Conservation (phyloP, 2,888 invertebrate genomes). For the Troides aeacus region DNA sequence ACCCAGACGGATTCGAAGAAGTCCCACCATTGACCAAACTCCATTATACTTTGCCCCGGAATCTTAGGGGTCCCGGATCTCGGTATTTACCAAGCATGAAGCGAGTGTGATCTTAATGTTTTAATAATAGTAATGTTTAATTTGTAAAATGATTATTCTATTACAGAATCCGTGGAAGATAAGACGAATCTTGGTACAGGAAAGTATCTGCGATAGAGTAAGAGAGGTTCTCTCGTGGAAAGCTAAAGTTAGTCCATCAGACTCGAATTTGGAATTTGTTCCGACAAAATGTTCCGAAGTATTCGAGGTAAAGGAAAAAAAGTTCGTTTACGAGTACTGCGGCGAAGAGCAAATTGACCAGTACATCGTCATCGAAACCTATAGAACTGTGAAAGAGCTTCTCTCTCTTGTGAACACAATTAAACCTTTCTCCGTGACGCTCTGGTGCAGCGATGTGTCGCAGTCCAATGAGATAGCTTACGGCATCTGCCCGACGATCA, state of each 20-base stretch:
- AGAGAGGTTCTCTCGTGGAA: conserved; percentile 46
- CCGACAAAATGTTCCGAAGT: conserved; percentile 29
- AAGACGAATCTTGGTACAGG: conserved; percentile 51
- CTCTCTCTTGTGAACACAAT: conserved; percentile 41
- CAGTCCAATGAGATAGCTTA: conserved; percentile 53
- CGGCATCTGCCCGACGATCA: conserved; percentile 32
- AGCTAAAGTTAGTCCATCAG: conserved; percentile 14
- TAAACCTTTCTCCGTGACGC: conserved; percentile 42
- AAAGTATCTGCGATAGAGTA: conserved; percentile 47
- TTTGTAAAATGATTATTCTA: no score
- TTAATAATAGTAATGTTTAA: no score
- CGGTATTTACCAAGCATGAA: no score
- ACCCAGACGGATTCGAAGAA: no score
- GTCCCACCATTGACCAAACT: no score
- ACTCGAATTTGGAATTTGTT: not conserved
- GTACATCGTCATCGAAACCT: conserved; percentile 46
- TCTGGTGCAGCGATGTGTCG: conserved; percentile 53
- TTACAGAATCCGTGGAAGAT: conserved; percentile 51
- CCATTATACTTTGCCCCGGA: no score
- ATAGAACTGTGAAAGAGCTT: conserved; percentile 56
- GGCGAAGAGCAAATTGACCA: conserved; percentile 30
- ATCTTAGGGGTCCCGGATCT: no score
- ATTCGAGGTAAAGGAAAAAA: conserved; percentile 33
- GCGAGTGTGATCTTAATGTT: no score
- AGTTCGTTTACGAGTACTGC: conserved; percentile 31